Evolutionary conservation across 2,797 vertebrate species (phyloP).

Genomic region (Pseudochirops corinnae): DNA sequence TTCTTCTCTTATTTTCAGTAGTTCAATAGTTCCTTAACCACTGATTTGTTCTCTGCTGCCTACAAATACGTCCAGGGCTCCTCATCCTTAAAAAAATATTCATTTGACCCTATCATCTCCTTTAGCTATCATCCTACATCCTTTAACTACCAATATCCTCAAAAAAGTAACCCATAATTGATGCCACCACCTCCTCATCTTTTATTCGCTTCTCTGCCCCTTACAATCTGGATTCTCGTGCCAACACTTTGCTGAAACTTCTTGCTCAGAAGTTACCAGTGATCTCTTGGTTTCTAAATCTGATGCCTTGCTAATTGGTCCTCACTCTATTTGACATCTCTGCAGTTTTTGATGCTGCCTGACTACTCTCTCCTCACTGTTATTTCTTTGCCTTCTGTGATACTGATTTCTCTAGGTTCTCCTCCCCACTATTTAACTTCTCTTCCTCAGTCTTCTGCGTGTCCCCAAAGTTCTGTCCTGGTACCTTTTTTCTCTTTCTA

Average conservation of each 20-base stretch:
- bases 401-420: neutral
- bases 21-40: neutral
- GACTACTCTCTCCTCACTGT: neutral
- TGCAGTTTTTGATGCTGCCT: neutral
- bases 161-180: neutral
- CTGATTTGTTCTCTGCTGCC: neutral
- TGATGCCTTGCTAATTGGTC: neutral
- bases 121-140: neutral
- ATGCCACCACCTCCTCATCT: neutral
- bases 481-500: neutral
- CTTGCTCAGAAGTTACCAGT: neutral
- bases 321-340: neutral
- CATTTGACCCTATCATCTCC: neutral
- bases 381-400: neutral
- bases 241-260: neutral
- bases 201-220: neutral
- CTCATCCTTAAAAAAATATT: neutral
- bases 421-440: neutral
- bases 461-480: neutral
- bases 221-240: neutral
- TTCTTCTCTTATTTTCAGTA: neutral
- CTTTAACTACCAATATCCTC: neutral
- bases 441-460: neutral
- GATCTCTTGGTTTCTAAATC: neutral
- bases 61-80: neutral